Evolutionary conservation across 1,140 invertebrate genomes (phyloP), one percentile per base, ranked within the genome.

Genomic region (Antheraea mylitta): DNA sequence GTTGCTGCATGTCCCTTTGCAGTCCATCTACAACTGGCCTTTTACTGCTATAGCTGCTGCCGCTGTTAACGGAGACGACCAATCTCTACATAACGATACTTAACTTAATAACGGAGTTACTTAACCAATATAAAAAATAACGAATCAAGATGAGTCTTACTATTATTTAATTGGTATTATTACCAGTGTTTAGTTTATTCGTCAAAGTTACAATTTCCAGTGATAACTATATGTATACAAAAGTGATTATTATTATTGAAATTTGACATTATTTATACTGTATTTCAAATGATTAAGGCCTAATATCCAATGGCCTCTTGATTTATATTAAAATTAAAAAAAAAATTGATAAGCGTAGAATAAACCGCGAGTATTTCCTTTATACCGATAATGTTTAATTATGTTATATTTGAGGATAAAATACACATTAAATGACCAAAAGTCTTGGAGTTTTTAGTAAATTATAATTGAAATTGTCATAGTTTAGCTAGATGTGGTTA

Each of bases 1-100:
- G 92, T 90, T 97, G 42, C 93, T 98, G n/a, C 97, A 97, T 84
- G 96, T 97, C 73, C 97, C 97, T 42, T 89, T 98, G 72, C 97
- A 97, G 85, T 89, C 90, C 0, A 88, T 93, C 53, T 93, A 92
- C 79, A 88, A 80, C 38, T 85, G 88, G 83, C 81, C 83, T 7
- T 78, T 76, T 64, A 74, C 79, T 13, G 77, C 82, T 13, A 68
- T 81, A 0, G 38, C 64, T n/a, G 62, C 62, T 18, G 69, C 67
- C 18, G 68, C 78, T 13, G 76, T 82, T 18, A 91, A 91, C 59
- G 87, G 89, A 36, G 87, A 87, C 53, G 71, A 74, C 63, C 64
- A 80, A 53, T 74, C 80, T 66, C 60, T 78, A 65, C 69, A 71
- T 10, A 37, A 59, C 53, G 66, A 59, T 18, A 74, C 62, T 22